Conservation (phyloP, 2,888 invertebrate species). For the Orthonevra nobilis region DNA sequence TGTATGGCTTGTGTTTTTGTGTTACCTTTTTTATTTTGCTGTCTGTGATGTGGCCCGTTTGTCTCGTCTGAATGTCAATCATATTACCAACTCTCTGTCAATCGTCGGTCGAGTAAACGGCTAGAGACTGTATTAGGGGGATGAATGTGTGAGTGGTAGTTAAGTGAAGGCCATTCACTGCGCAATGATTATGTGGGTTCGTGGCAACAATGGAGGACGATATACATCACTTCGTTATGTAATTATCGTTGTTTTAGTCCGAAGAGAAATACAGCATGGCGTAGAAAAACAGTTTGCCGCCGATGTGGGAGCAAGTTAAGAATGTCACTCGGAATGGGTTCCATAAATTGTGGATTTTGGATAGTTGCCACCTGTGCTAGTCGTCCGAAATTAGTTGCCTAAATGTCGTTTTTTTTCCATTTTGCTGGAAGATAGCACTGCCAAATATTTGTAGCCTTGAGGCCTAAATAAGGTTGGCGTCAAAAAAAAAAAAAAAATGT, state of each 20-base stretch:
- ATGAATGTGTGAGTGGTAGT: constrained; percentile 15
- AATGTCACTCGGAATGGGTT: constrained; percentile 9
- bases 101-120: not conserved
- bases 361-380: constrained; percentile 44
- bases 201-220: not conserved
- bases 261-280: no score
- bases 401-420: no score
- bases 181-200: constrained; percentile 60
- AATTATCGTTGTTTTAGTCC: no score
- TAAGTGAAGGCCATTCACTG: constrained; percentile 62
- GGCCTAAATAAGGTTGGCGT: no score
- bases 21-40: not conserved
- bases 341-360: constrained; percentile 57
- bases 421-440: no score
- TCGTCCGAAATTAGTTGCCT: not conserved
- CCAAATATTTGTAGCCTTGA: no score
- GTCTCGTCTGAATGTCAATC: constrained; percentile 65
- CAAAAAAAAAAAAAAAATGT: no score
- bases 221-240: constrained; percentile 12
- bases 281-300: no score
- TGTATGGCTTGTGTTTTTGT: constrained; percentile 27
- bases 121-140: constrained; percentile 1
- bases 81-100: constrained; percentile 40
- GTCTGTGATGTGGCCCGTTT: constrained; percentile 32
- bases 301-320: no score